Base-by-base conservation (phyloP, 2,113 vertebrate species). In the Periophthalmus modestus region DNA sequence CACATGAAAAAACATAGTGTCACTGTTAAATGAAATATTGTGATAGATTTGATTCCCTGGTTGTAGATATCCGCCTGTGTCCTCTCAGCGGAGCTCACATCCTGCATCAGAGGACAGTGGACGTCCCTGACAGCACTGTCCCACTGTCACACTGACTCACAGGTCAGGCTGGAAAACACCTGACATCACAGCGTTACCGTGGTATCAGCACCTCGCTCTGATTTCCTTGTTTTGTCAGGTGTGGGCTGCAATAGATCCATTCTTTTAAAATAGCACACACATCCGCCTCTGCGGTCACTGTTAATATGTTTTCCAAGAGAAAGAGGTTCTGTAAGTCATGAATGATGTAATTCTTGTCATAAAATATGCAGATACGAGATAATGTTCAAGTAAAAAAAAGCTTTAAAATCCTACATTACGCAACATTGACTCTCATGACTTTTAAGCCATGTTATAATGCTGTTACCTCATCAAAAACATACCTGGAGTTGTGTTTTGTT, bases 201-300 rank as follows among this genome's bases (percentile, higher is more conserved):
- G 23, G 24, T 58, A 58, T 58, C 55, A 58, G 55, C 57, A 59
- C 57, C 57, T 59, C 57, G 57, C 57, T 59, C 57, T 15, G 57
- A 59, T 28, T 59, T 59, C 57, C 57, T 59, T 59, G 57, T 59
- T 59, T 59, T 59, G 57, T 59, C 57, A 59, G 57, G 57, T 59
- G 57, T 28, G 24, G 23, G 13, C 57, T 59, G 14, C 57, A 59
- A 24, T 15, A 28, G 55, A 58, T 23, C 23, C 57, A 28, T 21
- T 2, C 9, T 59, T 59, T 28, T 15, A 28, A 59, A 59, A 59
- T 59, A 59, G 57, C 57, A 28, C 57, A 16, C 57, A 59, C 57
- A 28, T 59, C 57, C 23, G 12, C 57, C 4, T 28, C 50, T 52
- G 19, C 15, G 23, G 13, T 24, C 23, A 58, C 21, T 15, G 50